Percentiles rank a stretch among this genome's conserved stretches.
These are phyloP conservation scores for Fragariocoptes setiger DNA, from an alignment of 1,140 invertebrate species.

Conservation along the genomic window DNA sequence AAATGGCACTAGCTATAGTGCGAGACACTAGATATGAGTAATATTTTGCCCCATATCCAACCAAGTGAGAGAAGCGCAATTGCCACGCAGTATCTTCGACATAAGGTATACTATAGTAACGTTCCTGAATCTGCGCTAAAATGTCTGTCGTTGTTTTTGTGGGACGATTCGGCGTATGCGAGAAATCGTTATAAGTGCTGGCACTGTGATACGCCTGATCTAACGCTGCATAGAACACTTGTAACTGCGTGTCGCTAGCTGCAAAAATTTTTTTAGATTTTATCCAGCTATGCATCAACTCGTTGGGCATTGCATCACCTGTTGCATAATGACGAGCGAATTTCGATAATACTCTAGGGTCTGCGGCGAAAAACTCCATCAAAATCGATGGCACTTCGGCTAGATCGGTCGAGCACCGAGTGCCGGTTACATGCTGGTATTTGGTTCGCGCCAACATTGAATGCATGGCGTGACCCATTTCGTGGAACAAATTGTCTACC, in stretches of 20 bases:
- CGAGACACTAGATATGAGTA: slow-evolving; percentile 84
- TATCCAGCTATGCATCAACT: slow-evolving; percentile 39
- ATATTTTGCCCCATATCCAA: slow-evolving; percentile 92
- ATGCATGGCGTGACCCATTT: slow-evolving; percentile 96
- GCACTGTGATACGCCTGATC: slow-evolving; percentile 59
- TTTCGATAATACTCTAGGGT: slow-evolving; percentile 44
- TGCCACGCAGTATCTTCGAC: slow-evolving; percentile 78
- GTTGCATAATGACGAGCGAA: slow-evolving; percentile 78
- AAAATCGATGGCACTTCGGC: slow-evolving; percentile 90
- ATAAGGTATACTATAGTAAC: slow-evolving; percentile 56
- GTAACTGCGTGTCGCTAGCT: slow-evolving; percentile 62
- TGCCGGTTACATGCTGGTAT: slow-evolving; percentile 90
- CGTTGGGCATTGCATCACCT: slow-evolving; percentile 40
- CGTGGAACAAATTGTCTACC: slow-evolving; percentile 90
- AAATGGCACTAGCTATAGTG: slow-evolving; percentile 67
- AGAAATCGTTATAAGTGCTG: slow-evolving; percentile 3
- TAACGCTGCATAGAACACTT: slow-evolving; percentile 52
- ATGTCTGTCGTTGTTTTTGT: slow-evolving; percentile 29
- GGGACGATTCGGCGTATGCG: slow-evolving; percentile 18
- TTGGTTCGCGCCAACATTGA: slow-evolving; percentile 80
- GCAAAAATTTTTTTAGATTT: slow-evolving; percentile 50
- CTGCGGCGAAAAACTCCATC: slow-evolving; percentile 87
- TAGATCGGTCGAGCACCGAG: slow-evolving; percentile 80
- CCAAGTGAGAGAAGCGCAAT: slow-evolving; percentile 70
- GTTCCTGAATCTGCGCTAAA: slow-evolving; percentile 38